Conservation (phyloP, 2,888 invertebrate species). For the Platycheirus rosarum region DNA sequence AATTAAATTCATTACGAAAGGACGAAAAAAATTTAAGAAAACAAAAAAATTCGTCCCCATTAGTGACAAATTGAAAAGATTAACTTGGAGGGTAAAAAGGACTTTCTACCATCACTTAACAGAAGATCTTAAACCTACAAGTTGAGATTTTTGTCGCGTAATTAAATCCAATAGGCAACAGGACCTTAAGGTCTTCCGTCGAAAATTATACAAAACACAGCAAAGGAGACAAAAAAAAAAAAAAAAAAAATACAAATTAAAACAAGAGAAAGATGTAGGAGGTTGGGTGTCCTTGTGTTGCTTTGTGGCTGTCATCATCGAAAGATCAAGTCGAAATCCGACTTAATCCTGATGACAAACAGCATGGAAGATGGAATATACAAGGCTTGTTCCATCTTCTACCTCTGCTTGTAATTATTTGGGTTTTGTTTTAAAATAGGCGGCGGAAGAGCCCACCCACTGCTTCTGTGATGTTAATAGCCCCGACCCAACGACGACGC, state of each 20-base stretch:
- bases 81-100: conserved; percentile 7
- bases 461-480: conserved; percentile 33
- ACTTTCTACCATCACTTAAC: conserved; percentile 28
- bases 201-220: conserved; percentile 9
- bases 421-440: conserved; percentile 48
- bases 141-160: conserved; percentile 66
- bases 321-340: conserved; percentile 66
- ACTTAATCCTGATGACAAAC: conserved; percentile 67
- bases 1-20: conserved; percentile 64
- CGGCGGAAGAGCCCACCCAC: conserved; percentile 40
- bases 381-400: not conserved
- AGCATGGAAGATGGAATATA: conserved; percentile 14
- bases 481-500: conserved; percentile 14
- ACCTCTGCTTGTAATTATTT: conserved; percentile 55
- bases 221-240: conserved; percentile 36
- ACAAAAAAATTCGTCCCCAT: conserved; percentile 4
- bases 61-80: conserved; percentile 62
- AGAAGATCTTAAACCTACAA: conserved; percentile 48
- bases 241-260: conserved; percentile 17
- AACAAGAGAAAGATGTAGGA: too few relatives aligned
- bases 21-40: conserved; percentile 12
- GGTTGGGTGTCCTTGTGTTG: not conserved
- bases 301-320: conserved; percentile 30
- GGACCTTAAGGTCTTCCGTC: conserved; percentile 15
- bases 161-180: conserved; percentile 55